Evolutionary conservation across 2,113 vertebrate species (phyloP).

Genomic region (Nipponia nippon): DNA sequence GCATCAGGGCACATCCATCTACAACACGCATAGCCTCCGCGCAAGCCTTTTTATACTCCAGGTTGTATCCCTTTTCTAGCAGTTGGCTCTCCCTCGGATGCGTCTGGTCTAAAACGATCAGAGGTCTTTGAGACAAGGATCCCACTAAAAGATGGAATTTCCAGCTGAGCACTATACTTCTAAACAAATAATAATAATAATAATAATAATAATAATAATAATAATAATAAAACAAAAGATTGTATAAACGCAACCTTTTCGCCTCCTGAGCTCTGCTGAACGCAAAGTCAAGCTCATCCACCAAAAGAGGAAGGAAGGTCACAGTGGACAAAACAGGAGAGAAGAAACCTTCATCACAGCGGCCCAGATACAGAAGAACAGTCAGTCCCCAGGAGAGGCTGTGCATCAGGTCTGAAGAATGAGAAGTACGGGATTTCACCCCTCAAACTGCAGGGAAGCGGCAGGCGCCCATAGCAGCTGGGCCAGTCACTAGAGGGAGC

Average conservation of each 20-base stretch:
- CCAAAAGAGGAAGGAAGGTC: not conserved
- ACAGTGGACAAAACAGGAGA: not conserved
- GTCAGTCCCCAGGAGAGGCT: not conserved
- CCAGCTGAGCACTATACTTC: not conserved
- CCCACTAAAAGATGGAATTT: not conserved
- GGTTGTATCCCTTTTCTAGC: not conserved
- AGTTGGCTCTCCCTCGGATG: not conserved
- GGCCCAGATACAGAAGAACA: not conserved
- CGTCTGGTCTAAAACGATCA: not conserved
- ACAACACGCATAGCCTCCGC: accelerated
- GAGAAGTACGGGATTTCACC: not conserved
- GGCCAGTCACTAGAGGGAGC: not conserved
- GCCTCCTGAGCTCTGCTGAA: not conserved
- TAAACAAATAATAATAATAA: not conserved
- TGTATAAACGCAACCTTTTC: not conserved
- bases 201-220: no score
- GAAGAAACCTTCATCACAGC: not conserved
- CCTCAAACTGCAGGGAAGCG: accelerated
- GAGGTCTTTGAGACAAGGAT: not conserved
- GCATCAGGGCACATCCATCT: not conserved
- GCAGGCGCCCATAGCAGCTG: not conserved
- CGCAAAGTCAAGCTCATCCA: not conserved
- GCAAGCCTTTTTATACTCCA: not conserved
- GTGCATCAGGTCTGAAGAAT: not conserved
- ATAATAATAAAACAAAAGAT: not conserved